Base-by-base conservation (phyloP, 2,888 invertebrate species). In the Mythimna ferrago region DNA sequence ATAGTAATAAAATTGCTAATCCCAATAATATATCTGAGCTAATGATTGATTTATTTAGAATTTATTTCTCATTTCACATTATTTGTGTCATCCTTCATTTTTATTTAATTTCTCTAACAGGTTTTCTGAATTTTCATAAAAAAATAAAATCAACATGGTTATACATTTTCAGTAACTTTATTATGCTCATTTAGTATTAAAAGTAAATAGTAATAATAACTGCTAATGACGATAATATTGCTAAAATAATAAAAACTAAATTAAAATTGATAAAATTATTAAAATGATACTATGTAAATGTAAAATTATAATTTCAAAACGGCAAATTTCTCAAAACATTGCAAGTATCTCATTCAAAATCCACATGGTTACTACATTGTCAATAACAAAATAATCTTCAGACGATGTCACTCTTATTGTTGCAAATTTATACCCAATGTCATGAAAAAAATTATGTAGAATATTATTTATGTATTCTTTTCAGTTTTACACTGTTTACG, bases 401-500 rank as follows among this genome's bases (percentile, higher is more conserved):
- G 63, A 61, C 58, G 70, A 72, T 73, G 61, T 73, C 71, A 48
- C 60, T 61, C 53, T 71, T 76, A 79, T 75, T 78, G 74, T 70
- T 76, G 82, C 76, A 77, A 87, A 86, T 78, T 62, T 78, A 76
- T 76, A 71, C 67, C 48, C 78, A 81, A 86, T 83, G 80, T 51
- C 85, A 67, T 65, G 63, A 77, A 78, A 73, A 32, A 78, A 73
- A 67, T 54, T 66, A 79, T 76, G 73, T 69, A 70, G 16, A 79
- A 81, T 75, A 71, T 79, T 84, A 77, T 81, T 82, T 79, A 86
- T 86, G 63, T 71, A 86, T 80, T 78, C 76, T 68, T 74, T 80
- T 72, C 75, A 73, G 79, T 66, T 78, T 80, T 69, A 77, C 71
- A 61, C 73, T 82, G 74, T 82, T 83, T 79, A 79, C 83, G 57